phyloP scores from a whole-genome alignment of 1,140 invertebrate species.

The Panonychus citri region DNA sequence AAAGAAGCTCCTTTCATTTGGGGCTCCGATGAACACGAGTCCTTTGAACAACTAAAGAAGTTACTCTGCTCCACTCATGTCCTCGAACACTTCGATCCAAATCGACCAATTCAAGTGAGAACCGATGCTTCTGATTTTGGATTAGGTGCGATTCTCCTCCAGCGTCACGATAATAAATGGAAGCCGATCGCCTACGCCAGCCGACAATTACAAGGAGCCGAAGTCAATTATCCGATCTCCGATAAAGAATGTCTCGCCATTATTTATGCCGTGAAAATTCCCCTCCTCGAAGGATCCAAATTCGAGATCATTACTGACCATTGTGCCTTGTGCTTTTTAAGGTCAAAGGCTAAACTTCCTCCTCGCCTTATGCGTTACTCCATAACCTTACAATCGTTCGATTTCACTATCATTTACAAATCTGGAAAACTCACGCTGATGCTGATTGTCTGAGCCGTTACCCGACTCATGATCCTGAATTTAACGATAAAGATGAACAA shows the following conservation, averaged over 20 bases:
- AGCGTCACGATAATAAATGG: conserved; percentile 1
- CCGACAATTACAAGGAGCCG: conserved; percentile 5
- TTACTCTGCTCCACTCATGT: conserved; percentile 12
- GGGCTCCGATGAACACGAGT: conserved; percentile 11
- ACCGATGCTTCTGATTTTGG: conserved; percentile 10
- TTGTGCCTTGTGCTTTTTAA: neutral
- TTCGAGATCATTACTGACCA: conserved; percentile 18
- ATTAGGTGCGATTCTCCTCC: conserved; percentile 10
- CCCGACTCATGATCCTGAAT: neutral
- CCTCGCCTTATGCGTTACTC: conserved; percentile 13
- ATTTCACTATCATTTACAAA: conserved; percentile 12
- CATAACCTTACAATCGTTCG: conserved; percentile 10
- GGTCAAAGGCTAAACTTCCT: neutral
- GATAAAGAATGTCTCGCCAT: conserved; percentile 15
- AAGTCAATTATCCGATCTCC: conserved; percentile 13
- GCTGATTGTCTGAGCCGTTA: conserved; percentile 5
- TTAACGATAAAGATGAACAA: neutral
- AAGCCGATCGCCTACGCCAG: conserved; percentile 10
- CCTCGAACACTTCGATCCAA: conserved; percentile 7
- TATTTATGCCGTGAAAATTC: conserved; percentile 13
- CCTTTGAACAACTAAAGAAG: conserved; percentile 23
- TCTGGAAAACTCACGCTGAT: conserved; percentile 7
- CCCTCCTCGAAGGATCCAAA: conserved; percentile 16
- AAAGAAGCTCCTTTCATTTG: too few relatives aligned
- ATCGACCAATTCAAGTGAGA: conserved; percentile 1